A percentile compares a stretch with the other conserved stretches of the same genome.
Conservation (phyloP, 1,140 invertebrate species). For the Nasonia giraulti region DNA sequence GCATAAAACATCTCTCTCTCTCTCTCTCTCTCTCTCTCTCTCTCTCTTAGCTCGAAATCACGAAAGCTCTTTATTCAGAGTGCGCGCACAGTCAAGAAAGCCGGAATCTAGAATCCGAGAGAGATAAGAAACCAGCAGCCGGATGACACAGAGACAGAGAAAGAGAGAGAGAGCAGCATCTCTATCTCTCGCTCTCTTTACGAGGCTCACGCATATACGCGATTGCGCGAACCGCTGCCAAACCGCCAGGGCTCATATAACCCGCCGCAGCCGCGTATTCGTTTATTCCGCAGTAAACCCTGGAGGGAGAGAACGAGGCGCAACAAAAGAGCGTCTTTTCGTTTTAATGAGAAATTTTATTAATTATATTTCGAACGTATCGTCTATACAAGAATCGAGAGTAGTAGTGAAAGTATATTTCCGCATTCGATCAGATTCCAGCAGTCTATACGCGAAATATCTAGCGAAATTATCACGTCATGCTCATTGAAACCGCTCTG, state of each 20-base stretch:
- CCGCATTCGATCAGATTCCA: neutral
- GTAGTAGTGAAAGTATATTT: too few relatives aligned
- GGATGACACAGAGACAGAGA: neutral
- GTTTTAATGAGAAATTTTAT: constrained; percentile 19
- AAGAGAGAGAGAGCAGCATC: neutral
- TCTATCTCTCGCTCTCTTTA: neutral
- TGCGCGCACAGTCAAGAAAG: neutral
- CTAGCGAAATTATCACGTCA: too few relatives aligned
- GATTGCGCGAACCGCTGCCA: neutral
- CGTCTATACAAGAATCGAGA: neutral
- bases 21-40: neutral
- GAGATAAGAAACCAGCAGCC: neutral
- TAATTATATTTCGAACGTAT: neutral
- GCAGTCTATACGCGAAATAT: too few relatives aligned
- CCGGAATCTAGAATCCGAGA: constrained; percentile 4
- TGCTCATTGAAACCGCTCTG: too few relatives aligned
- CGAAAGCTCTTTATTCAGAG: neutral
- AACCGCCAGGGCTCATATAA: neutral
- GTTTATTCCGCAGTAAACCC: neutral
- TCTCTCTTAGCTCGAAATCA: neutral
- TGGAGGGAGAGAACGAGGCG: neutral
- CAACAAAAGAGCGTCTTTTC: constrained; percentile 10
- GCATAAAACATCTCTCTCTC: neutral
- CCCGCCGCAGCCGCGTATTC: neutral
- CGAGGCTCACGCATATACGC: constrained; percentile 2